Conservation (phyloP, 2,797 vertebrate genomes). For the Spinus olivaceus region DNA sequence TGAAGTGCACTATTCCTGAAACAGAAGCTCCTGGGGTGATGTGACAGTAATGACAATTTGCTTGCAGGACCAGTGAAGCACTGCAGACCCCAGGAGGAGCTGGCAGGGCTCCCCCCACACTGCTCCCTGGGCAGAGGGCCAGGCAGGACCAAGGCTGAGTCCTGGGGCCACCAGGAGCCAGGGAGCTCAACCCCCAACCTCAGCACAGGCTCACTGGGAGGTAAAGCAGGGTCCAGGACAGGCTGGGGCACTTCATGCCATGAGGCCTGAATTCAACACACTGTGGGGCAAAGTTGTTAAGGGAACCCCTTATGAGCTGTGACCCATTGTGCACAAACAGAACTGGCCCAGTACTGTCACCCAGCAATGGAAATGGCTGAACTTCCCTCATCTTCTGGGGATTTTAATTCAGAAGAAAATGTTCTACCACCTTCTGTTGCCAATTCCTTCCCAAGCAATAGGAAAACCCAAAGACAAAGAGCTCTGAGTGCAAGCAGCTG, state of each 20-base stretch:
- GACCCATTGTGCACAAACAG: accelerated
- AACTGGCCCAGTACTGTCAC: background rate
- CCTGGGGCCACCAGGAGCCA: background rate
- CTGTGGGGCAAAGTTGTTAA: background rate
- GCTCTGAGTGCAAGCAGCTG: background rate
- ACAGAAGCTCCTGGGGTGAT: background rate
- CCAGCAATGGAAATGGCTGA: background rate
- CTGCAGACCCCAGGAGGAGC: background rate
- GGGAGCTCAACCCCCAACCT: background rate
- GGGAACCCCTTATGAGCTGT: background rate
- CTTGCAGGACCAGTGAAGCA: background rate
- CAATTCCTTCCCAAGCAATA: background rate
- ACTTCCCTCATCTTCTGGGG: background rate
- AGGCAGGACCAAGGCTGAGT: background rate
- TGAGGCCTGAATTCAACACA: background rate
- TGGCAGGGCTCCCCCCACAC: background rate
- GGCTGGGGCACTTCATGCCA: background rate
- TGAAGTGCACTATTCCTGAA: background rate
- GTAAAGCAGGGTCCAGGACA: background rate
- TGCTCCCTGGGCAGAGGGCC: background rate
- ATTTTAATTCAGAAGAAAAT: background rate
- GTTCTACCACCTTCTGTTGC: background rate
- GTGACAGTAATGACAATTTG: background rate
- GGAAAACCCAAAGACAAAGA: background rate
- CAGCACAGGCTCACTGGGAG: background rate